These are phyloP conservation scores for Schizotus pectinicornis DNA, from an alignment of 2,888 invertebrate species.

Conservation along the genomic window DNA sequence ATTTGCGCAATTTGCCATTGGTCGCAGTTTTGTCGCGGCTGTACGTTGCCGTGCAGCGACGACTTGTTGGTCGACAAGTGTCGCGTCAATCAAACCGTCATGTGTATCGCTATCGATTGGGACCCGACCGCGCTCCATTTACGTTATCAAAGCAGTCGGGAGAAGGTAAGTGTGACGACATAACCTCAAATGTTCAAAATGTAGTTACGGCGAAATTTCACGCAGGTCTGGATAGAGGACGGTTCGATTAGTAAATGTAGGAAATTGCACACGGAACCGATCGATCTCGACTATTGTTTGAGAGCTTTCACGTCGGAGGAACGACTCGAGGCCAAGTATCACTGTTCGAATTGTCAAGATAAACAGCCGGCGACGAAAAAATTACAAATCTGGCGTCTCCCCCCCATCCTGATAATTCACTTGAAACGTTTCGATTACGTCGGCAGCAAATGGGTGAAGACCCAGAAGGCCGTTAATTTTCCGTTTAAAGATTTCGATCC, in stretches of 20 bases:
- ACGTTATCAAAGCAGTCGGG: constrained; percentile 63
- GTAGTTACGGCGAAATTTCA: constrained; percentile 18
- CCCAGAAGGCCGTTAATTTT: constrained; percentile 91
- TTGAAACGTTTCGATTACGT: constrained; percentile 91
- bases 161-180: constrained; percentile 52
- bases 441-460: constrained; percentile 92
- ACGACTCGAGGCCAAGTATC: constrained; percentile 83
- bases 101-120: constrained; percentile 88
- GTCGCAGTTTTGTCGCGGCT: constrained; percentile 86
- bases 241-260: constrained; percentile 72
- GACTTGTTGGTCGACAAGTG: constrained; percentile 60
- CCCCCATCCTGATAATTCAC: constrained; percentile 89
- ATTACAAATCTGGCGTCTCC: constrained; percentile 89
- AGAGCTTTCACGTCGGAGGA: constrained; percentile 89
- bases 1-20: constrained; percentile 81
- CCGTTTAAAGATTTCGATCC: constrained; percentile 88
- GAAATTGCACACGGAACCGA: constrained; percentile 79
- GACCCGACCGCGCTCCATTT: constrained; percentile 93
- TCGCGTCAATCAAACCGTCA: constrained; percentile 42
- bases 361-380: constrained; percentile 89
- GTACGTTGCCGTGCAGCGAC: constrained; percentile 75
- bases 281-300: constrained; percentile 84
- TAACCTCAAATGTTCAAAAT: neutral
- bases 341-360: constrained; percentile 82
- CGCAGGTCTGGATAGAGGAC: constrained; percentile 78